Evolutionary conservation across 2,888 invertebrate genomes (phyloP).

Genomic region (Augochlorella aurata): DNA sequence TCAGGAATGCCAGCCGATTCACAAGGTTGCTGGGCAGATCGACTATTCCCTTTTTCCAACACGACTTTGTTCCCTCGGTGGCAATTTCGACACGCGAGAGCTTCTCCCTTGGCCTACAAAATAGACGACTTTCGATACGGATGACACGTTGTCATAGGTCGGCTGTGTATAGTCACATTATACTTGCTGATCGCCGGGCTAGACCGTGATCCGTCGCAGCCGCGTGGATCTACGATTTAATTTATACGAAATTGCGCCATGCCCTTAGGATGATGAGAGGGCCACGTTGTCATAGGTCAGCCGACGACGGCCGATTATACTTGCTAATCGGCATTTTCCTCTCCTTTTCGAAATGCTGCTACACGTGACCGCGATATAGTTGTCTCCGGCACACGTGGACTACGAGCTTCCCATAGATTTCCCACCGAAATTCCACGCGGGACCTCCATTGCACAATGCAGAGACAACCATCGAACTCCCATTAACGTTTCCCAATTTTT

Average conservation of each 20-base stretch:
- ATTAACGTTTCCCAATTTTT: neutral
- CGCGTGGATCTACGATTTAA: conserved; percentile 16
- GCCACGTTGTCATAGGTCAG: conserved; percentile 59
- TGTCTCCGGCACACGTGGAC: conserved; percentile 23
- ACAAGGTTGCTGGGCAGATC: neutral
- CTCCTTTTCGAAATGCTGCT: conserved; percentile 17
- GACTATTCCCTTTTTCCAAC: neutral
- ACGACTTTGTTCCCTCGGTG: neutral
- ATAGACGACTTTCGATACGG: conserved; percentile 26
- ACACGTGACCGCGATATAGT: conserved; percentile 25
- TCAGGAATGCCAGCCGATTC: neutral
- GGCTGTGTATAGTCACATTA: conserved; percentile 32
- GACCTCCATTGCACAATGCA: conserved; percentile 29
- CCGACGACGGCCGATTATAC: conserved; percentile 52
- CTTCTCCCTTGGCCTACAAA: conserved; percentile 33
- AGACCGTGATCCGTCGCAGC: neutral
- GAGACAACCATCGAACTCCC: neutral
- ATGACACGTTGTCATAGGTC: conserved; percentile 55
- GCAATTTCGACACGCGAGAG: conserved; percentile 5
- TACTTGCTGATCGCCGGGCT: conserved; percentile 44
- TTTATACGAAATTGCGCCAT: conserved; percentile 50
- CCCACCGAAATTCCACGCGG: too few species aligned
- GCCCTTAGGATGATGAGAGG: conserved; percentile 44
- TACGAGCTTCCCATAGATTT: neutral
- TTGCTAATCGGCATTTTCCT: conserved; percentile 40